phyloP scores from a whole-genome alignment of 1,140 invertebrate genomes.

The Aphelenchoides fujianensis region DNA sequence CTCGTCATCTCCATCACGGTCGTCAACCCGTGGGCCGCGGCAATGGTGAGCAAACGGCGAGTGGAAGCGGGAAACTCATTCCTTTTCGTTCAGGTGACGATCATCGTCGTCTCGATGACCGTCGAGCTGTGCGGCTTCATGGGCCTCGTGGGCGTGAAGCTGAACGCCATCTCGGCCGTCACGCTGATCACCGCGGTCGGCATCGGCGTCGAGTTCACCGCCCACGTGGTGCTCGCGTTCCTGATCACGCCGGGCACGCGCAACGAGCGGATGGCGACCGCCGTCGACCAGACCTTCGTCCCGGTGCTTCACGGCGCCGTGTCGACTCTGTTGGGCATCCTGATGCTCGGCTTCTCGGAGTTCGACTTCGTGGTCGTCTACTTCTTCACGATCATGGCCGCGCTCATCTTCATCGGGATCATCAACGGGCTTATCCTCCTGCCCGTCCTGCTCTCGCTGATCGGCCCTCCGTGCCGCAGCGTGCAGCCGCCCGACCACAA shows the following conservation, averaged over 20 bases:
- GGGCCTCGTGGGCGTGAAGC: conserved; percentile 76
- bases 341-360: conserved; percentile 82
- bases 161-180: conserved; percentile 83
- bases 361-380: conserved; percentile 91
- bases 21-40: conserved; percentile 78
- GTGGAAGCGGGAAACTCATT: too few relatives aligned
- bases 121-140: conserved; percentile 82
- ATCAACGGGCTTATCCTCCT: conserved; percentile 73
- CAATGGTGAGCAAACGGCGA: too few relatives aligned
- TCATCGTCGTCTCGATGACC: conserved; percentile 68
- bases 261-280: conserved; percentile 72
- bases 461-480: too few relatives aligned
- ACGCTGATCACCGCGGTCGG: conserved; percentile 81
- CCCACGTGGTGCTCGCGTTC: conserved; percentile 81
- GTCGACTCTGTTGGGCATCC: conserved; percentile 76
- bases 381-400: conserved; percentile 79
- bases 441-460: conserved; percentile 79
- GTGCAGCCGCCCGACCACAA: too few relatives aligned
- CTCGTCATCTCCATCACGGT: conserved; percentile 72
- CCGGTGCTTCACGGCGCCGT: conserved; percentile 79
- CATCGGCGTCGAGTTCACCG: conserved; percentile 77
- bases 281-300: conserved; percentile 74
- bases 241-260: conserved; percentile 79
- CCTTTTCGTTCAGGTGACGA: conserved; percentile 46
- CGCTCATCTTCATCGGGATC: conserved; percentile 78